Conservation (phyloP, 2,888 invertebrate species). For the Caenorhabditis sp. region DNA sequence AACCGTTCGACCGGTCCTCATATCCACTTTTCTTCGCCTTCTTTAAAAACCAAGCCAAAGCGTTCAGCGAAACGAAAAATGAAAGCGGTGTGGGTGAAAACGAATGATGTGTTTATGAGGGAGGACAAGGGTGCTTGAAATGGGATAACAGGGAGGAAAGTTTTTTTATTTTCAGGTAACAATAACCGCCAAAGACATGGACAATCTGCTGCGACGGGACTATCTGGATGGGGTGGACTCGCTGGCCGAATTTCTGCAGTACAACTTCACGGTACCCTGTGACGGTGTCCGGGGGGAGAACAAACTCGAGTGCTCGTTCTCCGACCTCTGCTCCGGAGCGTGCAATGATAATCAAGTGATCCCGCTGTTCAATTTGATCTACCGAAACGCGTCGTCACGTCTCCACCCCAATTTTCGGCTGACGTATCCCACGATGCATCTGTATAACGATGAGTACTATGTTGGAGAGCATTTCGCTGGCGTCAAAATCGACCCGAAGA, state of each 20-base stretch:
- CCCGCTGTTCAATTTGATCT: conserved; percentile 77
- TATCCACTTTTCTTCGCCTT: neutral
- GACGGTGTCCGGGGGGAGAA: conserved; percentile 43
- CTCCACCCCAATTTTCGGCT: conserved; percentile 79
- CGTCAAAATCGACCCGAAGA: conserved; percentile 73
- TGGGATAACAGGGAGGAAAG: neutral
- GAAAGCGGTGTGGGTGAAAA: neutral
- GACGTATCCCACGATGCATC: conserved; percentile 79
- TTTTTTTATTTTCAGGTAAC: conserved; percentile 68
- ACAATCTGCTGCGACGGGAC: conserved; percentile 71
- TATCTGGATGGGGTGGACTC: conserved; percentile 75
- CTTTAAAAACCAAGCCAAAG: conserved; percentile 2
- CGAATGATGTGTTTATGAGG: neutral
- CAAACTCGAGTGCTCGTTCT: conserved; percentile 70
- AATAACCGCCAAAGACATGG: conserved; percentile 76
- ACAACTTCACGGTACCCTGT: conserved; percentile 77
- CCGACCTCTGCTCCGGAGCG: conserved; percentile 73
- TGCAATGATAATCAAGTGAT: conserved; percentile 79
- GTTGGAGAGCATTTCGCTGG: conserved; percentile 80
- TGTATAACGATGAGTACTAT: conserved; percentile 80
- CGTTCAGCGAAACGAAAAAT: neutral
- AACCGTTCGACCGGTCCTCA: conserved; percentile 14
- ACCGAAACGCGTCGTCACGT: conserved; percentile 74
- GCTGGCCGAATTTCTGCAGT: conserved; percentile 73
- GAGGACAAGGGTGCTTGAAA: too few species aligned